phyloP scores from a whole-genome alignment of 1,140 invertebrate genomes.

The Ips nitidus region DNA sequence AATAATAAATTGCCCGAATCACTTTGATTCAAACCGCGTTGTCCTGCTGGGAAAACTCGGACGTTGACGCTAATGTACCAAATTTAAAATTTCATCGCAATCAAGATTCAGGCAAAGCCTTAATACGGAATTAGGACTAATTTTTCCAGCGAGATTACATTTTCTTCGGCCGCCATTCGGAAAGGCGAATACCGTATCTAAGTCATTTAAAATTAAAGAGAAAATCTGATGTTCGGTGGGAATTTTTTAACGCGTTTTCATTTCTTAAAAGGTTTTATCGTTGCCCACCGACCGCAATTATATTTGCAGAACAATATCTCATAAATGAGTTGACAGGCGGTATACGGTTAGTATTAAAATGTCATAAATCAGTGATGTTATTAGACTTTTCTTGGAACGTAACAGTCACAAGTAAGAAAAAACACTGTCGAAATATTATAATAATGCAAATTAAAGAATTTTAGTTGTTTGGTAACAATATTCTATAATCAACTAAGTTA shows the following conservation, averaged over 20 bases:
- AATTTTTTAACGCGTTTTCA: conserved; percentile 57
- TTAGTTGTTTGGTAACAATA: no score
- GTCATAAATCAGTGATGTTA: neutral
- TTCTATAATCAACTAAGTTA: no score
- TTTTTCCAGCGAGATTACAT: conserved; percentile 26
- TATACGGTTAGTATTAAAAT: neutral
- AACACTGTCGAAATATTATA: no score
- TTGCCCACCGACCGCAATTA: conserved; percentile 37
- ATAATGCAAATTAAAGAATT: no score
- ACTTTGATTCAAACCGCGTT: no score
- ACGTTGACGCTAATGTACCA: neutral
- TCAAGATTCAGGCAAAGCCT: conserved; percentile 3
- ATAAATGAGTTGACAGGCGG: conserved; percentile 58
- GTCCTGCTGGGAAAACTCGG: no score
- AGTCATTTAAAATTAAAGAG: conserved; percentile 29
- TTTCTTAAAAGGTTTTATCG: conserved; percentile 61
- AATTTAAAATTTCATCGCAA: neutral
- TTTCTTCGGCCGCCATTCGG: neutral
- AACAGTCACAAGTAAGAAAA: no score
- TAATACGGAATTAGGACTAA: conserved; percentile 15
- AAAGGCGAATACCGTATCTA: conserved; percentile 2
- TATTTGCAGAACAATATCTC: conserved; percentile 55
- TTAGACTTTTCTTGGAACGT: no score
- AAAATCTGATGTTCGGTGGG: conserved; percentile 25
- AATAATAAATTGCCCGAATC: no score